Base-by-base conservation (phyloP, 2,113 vertebrate genomes). In the Carlito syrichta region DNA sequence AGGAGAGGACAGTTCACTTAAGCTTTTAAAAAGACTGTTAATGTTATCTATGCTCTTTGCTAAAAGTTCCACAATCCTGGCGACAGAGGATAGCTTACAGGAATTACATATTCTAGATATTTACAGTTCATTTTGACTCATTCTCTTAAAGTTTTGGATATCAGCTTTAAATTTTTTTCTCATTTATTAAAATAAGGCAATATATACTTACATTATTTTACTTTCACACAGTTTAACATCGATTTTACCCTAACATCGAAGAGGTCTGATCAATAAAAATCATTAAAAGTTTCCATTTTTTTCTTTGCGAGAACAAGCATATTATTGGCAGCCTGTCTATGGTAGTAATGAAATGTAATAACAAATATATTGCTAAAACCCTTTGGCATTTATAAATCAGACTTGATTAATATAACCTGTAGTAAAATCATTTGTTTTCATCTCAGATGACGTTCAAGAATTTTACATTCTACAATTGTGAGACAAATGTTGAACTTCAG, bases 121-220 rank as follows among this genome's bases (percentile, higher is more conserved):
- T 45, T 68, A 14, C 56, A 60, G 16, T 82, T 56, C 35, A 19
- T 13, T 7, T 52, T 43, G 22, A 32, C 43, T 60, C 77, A 40
- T 86, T 89, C 48, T 96, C 83, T 58, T 81, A 5, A 45, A 86
- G 32, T 60, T 94, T 95, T 86, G 56, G 9, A 69, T 89, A 79
- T 22, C 20, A 40, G 60, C 73, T 94, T 77, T 52, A 74, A 60
- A 79, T 27, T 68, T 81, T 86, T 90, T 54, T 45, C 68, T 48
- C 32, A 4, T 40, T 25, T 74, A 56, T 56, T 93, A 74, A 94
- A 96, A 56, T 93, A 93, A 91, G 52, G 30, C n/a, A 63, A n/a
- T 60, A 50, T 5, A 12, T 82, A 45, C 32, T 87, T 71, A 78
- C 9, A 62, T 82, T 93, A 73, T 79, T 89, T 89, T 87, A 58